Base-by-base conservation (phyloP, 2,797 vertebrate genomes). In the Tokudaia muenninki region DNA sequence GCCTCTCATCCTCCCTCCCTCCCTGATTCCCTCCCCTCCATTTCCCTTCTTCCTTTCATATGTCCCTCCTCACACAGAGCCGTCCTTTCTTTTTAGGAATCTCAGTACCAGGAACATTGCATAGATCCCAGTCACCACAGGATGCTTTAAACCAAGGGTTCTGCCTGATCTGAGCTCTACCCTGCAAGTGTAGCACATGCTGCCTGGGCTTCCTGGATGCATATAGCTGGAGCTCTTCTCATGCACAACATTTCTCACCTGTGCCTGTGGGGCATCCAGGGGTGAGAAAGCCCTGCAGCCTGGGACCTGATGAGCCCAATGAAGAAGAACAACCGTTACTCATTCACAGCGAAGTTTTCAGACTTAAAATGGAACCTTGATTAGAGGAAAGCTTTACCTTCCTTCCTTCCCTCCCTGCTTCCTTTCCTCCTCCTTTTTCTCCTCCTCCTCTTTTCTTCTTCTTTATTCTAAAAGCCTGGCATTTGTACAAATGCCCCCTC, bases 401-500 rank as follows among this genome's bases (percentile, higher is more conserved):
- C 13, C 44, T 47, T 29, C 3, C 29, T 11, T 29, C 21, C 74
- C 1, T 31, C 1, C 0, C 41, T 29, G 0, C 22, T 14, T n/a
- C 16, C n/a, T 31, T 34, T 13, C 72, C 3, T 44, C 1, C 22
- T 52, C 16, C 5, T 41, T 5, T 37, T 44, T 22, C 9, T 21
- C 50, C 31, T 80, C 11, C 8, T 80, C 79, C 11, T 37, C 37
- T 21, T 24, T 2, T 59, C 57, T 29, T 83, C 37, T 44, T 84
- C 26, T 63, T 82, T 41, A 82, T 59, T 0, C 16, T 65, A 83
- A 95, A 93, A 96, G 93, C 41, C 79, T 97, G 96, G 88, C 41
- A 78, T 95, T 97, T 97, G 91, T 96, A 94, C 95, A 97, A 96
- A 92, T 97, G 70, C 96, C 91, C 87, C 63, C 90, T 96, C 75